phyloP scores from a whole-genome alignment of 1,140 invertebrate species.

The Drosophila lowei region DNA sequence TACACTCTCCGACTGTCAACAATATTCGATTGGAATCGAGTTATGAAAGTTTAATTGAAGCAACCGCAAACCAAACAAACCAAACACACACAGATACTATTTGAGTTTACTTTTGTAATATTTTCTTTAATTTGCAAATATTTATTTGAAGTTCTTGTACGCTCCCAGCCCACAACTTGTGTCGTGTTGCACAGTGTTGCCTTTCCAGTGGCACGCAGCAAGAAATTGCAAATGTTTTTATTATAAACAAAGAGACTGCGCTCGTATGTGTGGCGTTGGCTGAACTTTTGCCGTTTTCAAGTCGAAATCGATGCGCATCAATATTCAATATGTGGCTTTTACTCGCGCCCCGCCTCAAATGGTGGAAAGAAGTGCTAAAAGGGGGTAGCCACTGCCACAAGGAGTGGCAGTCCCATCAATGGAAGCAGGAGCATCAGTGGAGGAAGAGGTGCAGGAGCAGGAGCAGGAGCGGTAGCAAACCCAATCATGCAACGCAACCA shows the following conservation, averaged over 20 bases:
- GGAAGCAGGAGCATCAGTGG: neutral
- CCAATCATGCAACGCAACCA: conserved; percentile 67
- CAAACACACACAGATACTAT: neutral
- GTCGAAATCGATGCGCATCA: conserved; percentile 77
- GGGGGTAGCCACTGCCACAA: conserved; percentile 20
- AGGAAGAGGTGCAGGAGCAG: neutral
- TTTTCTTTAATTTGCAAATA: neutral
- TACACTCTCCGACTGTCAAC: conserved; percentile 35
- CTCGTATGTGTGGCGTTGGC: conserved; percentile 25
- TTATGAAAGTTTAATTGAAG: conserved; percentile 14
- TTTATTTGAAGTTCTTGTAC: neutral
- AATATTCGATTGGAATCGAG: conserved; percentile 22
- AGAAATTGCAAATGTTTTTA: conserved; percentile 76
- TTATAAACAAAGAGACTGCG: conserved; percentile 66
- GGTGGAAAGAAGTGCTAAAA: neutral
- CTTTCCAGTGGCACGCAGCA: conserved; percentile 38
- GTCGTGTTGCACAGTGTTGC: conserved; percentile 44
- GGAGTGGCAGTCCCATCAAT: conserved; percentile 8
- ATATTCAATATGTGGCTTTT: conserved; percentile 79
- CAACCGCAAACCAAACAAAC: neutral
- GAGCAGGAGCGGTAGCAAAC: conserved; percentile 49
- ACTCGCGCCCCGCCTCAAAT: conserved; percentile 50
- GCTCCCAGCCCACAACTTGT: too few relatives aligned
- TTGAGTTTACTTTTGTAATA: neutral
- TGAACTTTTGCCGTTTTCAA: conserved; percentile 71